phyloP scores from a whole-genome alignment of 2,797 vertebrate genomes.

The Syngnathus acus region DNA sequence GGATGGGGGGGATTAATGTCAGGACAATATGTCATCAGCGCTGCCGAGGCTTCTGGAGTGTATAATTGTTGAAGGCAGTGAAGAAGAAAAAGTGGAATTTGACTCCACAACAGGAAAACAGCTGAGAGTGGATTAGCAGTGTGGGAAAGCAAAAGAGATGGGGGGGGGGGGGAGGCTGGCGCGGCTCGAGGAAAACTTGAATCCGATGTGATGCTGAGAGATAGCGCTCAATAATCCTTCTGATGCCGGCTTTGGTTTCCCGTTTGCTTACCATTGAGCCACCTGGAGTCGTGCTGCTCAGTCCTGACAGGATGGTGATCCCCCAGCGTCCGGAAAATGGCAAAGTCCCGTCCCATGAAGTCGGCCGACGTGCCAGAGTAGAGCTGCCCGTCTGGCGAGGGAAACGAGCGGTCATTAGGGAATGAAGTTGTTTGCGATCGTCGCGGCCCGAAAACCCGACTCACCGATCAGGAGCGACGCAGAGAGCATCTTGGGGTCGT shows the following conservation, averaged over 20 bases:
- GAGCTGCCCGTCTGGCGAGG: constrained; percentile 83
- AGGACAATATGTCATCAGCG: constrained; percentile 60
- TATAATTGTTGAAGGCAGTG: constrained; percentile 38
- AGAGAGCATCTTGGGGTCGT: constrained; percentile 88
- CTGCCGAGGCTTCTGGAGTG: constrained; percentile 33
- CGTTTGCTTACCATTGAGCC: constrained; percentile 82
- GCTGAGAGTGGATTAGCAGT: constrained; percentile 72
- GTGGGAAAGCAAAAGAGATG: constrained; percentile 61
- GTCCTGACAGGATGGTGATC: constrained; percentile 93
- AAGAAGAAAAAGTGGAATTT: constrained; percentile 48
- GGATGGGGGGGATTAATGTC: constrained; percentile 60
- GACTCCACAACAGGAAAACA: constrained; percentile 67
- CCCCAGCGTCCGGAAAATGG: constrained; percentile 91
- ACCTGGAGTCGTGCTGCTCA: constrained; percentile 92
- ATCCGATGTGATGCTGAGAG: constrained; percentile 60
- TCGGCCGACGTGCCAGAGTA: constrained; percentile 94
- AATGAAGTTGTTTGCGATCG: not conserved
- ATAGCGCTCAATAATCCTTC: constrained; percentile 40
- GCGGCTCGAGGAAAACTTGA: constrained; percentile 52
- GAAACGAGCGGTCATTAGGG: not conserved
- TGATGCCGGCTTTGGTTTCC: not conserved
- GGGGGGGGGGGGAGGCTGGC: constrained; percentile 6
- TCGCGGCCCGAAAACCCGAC: constrained; percentile 17
- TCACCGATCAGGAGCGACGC: constrained; percentile 90
- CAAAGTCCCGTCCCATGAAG: constrained; percentile 96